phyloP scores from a whole-genome alignment of 2,113 vertebrate genomes.

The Puffinus mauretanicus region DNA sequence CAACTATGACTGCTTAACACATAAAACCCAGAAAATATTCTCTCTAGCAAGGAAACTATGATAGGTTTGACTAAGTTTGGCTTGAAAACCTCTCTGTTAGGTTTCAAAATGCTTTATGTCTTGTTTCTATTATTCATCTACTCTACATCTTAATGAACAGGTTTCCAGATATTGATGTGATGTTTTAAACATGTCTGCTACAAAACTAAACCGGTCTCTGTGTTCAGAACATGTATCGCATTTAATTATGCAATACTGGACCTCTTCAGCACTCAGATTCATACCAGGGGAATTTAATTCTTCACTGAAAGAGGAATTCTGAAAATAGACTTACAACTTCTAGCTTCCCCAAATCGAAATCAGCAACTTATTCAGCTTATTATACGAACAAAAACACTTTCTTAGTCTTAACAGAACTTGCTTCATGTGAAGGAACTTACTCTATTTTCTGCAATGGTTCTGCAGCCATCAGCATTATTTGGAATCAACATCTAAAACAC shows the following conservation, averaged over 20 bases:
- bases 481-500: background rate
- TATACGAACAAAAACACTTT: background rate
- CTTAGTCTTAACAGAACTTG: background rate
- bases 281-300: background rate
- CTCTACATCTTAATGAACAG: background rate
- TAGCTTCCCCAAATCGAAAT: background rate
- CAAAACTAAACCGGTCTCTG: background rate
- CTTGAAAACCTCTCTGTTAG: background rate
- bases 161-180: background rate
- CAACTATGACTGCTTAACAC: background rate
- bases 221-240: background rate
- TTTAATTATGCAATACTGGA: background rate
- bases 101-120: background rate
- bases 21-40: background rate
- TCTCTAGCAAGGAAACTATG: background rate
- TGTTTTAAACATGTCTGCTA: background rate
- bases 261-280: background rate
- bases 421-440: conserved; percentile 5
- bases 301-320: conserved; percentile 31
- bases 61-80: background rate
- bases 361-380: conserved; percentile 2
- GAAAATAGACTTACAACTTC: conserved; percentile 19
- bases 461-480: conserved; percentile 39
- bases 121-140: background rate
- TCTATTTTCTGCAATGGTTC: background rate